Conservation (phyloP, 2,888 invertebrate genomes). For the Synergus itoensis region DNA sequence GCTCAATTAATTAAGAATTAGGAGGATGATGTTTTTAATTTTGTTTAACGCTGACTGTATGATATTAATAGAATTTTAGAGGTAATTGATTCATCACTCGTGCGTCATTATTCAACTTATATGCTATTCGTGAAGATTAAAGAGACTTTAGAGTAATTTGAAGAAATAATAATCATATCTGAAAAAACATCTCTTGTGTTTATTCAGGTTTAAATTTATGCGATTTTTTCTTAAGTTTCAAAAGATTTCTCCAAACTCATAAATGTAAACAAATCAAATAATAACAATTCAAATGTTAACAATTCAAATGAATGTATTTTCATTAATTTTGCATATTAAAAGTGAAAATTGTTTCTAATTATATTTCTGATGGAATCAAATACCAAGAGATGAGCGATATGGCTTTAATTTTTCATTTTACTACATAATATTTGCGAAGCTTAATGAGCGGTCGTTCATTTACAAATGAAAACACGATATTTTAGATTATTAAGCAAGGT, state of each 20-base stretch:
- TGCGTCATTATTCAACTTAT: slow-evolving; percentile 9
- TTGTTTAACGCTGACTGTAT: background rate
- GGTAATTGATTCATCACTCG: background rate
- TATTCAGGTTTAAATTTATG: background rate
- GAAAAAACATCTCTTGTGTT: background rate
- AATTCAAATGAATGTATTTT: background rate
- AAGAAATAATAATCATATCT: background rate
- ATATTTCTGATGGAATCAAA: background rate
- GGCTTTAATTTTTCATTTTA: background rate
- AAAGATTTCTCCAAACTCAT: background rate
- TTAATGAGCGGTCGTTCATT: background rate
- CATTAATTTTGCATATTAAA: background rate
- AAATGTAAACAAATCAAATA: background rate
- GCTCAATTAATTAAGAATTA: background rate
- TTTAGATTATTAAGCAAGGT: background rate
- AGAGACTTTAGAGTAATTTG: background rate
- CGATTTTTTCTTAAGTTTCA: background rate
- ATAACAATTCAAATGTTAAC: background rate
- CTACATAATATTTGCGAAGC: background rate
- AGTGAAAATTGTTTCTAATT: background rate
- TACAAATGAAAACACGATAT: slow-evolving; percentile 1
- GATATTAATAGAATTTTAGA: background rate
- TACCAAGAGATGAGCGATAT: background rate
- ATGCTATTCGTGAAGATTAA: background rate
- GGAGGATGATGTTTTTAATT: background rate